These are phyloP conservation scores for Colletes collaris DNA, from an alignment of 2,888 invertebrate genomes.

Conservation along the genomic window DNA sequence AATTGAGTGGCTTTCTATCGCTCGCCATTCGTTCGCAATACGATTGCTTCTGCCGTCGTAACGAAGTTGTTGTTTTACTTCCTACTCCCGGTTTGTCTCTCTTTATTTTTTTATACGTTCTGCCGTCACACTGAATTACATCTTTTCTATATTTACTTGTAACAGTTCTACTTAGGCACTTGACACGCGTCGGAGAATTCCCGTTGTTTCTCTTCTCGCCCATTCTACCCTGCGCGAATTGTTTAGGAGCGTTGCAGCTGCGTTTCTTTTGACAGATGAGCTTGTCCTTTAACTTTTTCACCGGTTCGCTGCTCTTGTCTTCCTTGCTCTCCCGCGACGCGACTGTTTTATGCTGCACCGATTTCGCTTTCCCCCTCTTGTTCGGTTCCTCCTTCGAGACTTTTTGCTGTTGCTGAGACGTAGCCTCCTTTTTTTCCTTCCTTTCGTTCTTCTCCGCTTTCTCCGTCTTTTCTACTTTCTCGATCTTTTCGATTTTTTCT, in stretches of 20 bases:
- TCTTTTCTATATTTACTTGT: conserved; percentile 67
- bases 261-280: conserved; percentile 66
- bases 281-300: conserved; percentile 65
- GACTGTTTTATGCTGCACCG: conserved; percentile 31
- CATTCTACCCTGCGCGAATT: conserved; percentile 55
- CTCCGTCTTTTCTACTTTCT: conserved; percentile 69
- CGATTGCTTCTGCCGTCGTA: conserved; percentile 64
- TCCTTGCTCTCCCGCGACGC: conserved; percentile 50
- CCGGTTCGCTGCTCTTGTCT: conserved; percentile 38
- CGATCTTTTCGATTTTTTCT: conserved; percentile 77
- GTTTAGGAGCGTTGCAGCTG: conserved; percentile 56
- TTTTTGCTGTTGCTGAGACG: conserved; percentile 42
- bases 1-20: conserved; percentile 55
- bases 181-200: conserved; percentile 69
- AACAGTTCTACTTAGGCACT: conserved; percentile 75
- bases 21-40: conserved; percentile 50
- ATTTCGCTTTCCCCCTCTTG: conserved; percentile 59
- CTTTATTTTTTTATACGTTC: conserved; percentile 68
- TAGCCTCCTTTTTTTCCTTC: conserved; percentile 60
- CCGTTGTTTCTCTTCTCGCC: conserved; percentile 54
- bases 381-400: conserved; percentile 52
- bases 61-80: conserved; percentile 49
- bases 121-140: conserved; percentile 64
- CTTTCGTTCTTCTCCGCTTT: conserved; percentile 68
- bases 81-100: conserved; percentile 71